These are phyloP conservation scores for Zaprionus capensis DNA, from an alignment of 1,140 invertebrate species.

Conservation along the genomic window DNA sequence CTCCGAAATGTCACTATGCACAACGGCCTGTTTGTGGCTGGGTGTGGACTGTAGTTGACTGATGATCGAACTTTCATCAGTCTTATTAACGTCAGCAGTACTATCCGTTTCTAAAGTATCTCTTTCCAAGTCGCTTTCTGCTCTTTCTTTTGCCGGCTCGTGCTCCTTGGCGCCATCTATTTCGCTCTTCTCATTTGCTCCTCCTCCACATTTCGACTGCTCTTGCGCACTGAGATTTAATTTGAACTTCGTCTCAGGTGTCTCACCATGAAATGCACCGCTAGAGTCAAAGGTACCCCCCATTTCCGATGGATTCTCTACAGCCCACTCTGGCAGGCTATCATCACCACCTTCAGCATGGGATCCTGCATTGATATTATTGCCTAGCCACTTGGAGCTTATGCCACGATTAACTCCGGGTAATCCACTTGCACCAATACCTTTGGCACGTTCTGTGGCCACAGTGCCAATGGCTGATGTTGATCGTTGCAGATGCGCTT, in stretches of 20 bases:
- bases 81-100: not conserved
- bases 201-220: not conserved
- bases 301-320: constrained; percentile 90
- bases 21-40: constrained; percentile 3
- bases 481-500: constrained; percentile 58
- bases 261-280: constrained; percentile 91
- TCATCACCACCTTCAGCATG: constrained; percentile 85
- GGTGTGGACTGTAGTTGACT: constrained; percentile 5
- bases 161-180: not conserved
- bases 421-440: not conserved
- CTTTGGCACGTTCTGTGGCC: constrained; percentile 33
- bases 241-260: constrained; percentile 66
- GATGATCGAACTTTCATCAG: not conserved
- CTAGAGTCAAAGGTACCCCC: constrained; percentile 95
- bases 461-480: constrained; percentile 65
- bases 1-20: constrained; percentile 84
- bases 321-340: constrained; percentile 91
- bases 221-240: not conserved
- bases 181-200: not conserved
- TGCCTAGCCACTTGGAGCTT: constrained; percentile 48
- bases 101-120: not conserved
- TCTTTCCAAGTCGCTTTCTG: not conserved
- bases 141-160: not conserved
- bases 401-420: constrained; percentile 19
- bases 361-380: constrained; percentile 5